Evolutionary conservation across 2,113 vertebrate species (phyloP).

Genomic region (Syrrhaptes paradoxus): DNA sequence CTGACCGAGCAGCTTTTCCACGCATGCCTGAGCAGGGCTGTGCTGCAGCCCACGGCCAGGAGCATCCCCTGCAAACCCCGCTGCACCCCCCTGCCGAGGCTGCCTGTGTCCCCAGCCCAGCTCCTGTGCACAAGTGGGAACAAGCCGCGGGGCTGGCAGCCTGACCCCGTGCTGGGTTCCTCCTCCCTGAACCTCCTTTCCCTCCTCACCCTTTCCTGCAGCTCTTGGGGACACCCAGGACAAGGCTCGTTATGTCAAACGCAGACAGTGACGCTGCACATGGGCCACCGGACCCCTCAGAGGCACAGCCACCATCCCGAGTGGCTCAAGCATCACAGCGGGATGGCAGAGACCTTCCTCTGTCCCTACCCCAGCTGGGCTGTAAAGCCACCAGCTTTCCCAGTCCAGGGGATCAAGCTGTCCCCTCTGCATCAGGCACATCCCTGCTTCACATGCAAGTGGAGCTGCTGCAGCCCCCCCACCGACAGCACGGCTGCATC

Average conservation of each 20-base stretch:
- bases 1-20: not conserved
- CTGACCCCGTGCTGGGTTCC: not conserved
- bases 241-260: not conserved
- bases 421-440: accelerated
- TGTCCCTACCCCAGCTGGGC: not conserved
- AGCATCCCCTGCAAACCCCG: not conserved
- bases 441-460: not conserved
- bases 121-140: accelerated
- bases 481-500: too few species aligned
- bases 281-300: accelerated
- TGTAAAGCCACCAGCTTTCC: accelerated
- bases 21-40: not conserved
- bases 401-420: accelerated
- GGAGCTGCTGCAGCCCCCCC: not conserved
- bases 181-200: not conserved
- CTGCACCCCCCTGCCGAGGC: not conserved
- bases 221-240: not conserved
- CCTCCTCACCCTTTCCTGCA: not conserved
- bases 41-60: not conserved
- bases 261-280: accelerated
- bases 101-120: not conserved
- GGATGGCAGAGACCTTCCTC: not conserved
- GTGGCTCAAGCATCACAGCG: accelerated
- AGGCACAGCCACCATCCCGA: not conserved
- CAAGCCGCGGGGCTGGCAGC: not conserved